phyloP scores from a whole-genome alignment of 2,797 vertebrate genomes.

The Malurus splendens region DNA sequence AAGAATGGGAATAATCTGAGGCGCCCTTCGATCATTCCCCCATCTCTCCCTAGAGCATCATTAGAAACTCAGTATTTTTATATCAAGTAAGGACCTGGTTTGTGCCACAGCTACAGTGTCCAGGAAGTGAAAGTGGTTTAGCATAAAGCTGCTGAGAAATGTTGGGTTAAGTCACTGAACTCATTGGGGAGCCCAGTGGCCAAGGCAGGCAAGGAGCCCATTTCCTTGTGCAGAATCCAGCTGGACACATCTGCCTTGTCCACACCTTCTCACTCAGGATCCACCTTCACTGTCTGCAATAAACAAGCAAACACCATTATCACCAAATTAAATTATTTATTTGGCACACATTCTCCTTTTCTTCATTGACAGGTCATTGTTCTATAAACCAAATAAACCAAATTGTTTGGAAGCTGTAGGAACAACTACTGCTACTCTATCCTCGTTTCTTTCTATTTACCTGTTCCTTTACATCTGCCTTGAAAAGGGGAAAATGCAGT shows the following conservation, averaged over 20 bases:
- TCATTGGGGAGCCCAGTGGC: background rate
- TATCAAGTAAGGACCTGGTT: background rate
- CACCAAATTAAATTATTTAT: background rate
- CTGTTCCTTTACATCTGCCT: background rate
- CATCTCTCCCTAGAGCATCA: background rate
- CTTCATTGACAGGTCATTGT: background rate
- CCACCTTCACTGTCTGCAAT: background rate
- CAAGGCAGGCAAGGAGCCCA: background rate
- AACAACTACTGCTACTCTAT: background rate
- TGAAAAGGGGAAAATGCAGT: background rate
- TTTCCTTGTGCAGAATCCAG: background rate
- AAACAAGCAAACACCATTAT: background rate
- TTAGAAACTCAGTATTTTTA: background rate
- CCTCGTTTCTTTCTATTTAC: background rate
- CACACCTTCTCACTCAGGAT: background rate
- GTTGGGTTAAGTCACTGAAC: background rate
- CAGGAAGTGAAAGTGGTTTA: background rate
- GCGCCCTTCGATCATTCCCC: background rate
- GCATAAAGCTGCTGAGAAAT: background rate
- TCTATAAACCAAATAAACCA: background rate
- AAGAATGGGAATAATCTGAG: background rate
- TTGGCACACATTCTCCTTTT: background rate
- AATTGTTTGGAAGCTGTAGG: background rate
- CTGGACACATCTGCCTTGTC: background rate
- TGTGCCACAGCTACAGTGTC: background rate